Evolutionary conservation across 2,113 vertebrate genomes (phyloP), one percentile per base, ranked within the genome.

Genomic region (Hypocryptadius cinnamomeus): DNA sequence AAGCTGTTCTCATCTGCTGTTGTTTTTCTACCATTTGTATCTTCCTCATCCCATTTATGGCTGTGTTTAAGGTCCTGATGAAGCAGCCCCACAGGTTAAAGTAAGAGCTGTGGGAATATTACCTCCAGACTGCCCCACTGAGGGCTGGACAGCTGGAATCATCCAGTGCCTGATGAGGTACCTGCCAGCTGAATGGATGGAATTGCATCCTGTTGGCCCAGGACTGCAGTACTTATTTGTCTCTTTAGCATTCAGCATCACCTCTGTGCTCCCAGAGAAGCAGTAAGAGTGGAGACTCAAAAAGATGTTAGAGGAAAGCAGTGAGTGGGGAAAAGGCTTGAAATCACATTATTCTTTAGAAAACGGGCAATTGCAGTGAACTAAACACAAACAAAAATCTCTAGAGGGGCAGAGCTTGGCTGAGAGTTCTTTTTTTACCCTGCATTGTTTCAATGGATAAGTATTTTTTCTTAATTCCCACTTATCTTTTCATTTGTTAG

Each of bases 221-320:
- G 69, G 23, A 61, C 65, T 94, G 89, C 88, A 61, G 80, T 5
- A 33, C n/a, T 25, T n/a, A 6, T 23, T 28, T 77, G 51, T 54
- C 61, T 93, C 80, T 45, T 87, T 57, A 72, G 70, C 89, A 90
- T 88, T 91, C 89, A 88, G 54, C 82, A 84, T 77, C 83, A 90
- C 65, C 85, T 88, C 2, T 37, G 0, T 16, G 76, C 59, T 95
- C 85, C 90, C 53, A 72, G 56, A 64, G 82, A 76, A 42, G 25
- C 50, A 51, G n/a, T 81, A 35, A 70, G 65, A 81, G 44, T 24
- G 64, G 61, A 78, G 54, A 79, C 40, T 79, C 79, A 87, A 45
- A 44, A 90, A 81, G 47, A 69, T 87, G 48, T 61, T 69, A 88
- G 44, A 80, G 76, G 44, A 88, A 71, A 90, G 80, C 51, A 68